phyloP scores from a whole-genome alignment of 2,797 vertebrate species.

The Lophotriccus pileatus region DNA sequence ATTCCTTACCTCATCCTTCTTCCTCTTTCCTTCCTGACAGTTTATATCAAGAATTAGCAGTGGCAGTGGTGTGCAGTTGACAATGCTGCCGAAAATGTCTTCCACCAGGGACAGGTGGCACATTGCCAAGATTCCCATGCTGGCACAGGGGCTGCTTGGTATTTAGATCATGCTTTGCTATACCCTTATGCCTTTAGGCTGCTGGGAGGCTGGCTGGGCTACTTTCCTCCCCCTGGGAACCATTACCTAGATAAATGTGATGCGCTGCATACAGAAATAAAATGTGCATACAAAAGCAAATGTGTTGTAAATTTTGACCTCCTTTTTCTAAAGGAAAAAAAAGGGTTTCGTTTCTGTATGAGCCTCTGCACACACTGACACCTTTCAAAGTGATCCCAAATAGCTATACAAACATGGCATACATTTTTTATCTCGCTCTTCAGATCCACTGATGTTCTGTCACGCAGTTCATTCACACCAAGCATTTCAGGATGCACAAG shows the following conservation, averaged over 20 bases:
- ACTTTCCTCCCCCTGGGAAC: not conserved
- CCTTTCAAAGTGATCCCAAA: constrained; percentile 11
- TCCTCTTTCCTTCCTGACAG: not conserved
- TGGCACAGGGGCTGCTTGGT: not conserved
- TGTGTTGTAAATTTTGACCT: constrained; percentile 34
- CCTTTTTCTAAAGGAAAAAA: not conserved
- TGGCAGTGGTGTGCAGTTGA: not conserved
- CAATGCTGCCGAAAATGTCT: not conserved
- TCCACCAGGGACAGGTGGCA: not conserved
- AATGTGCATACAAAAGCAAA: constrained; percentile 3
- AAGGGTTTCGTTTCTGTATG: not conserved
- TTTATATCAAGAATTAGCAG: not conserved
- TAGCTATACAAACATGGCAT: not conserved
- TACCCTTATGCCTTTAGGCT: not conserved
- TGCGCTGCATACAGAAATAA: not conserved
- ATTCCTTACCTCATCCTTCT: not conserved
- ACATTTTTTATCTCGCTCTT: constrained; percentile 8
- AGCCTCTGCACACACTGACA: not conserved
- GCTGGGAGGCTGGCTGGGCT: not conserved
- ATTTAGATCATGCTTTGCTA: not conserved
- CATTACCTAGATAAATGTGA: constrained; percentile 26
- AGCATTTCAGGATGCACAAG: not conserved
- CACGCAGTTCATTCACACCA: not conserved
- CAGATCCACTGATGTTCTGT: constrained; percentile 19
- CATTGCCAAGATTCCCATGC: not conserved